These are phyloP conservation scores for Epizoanthus illoricatus DNA, from an alignment of 92 coral and sea anemone genomes.

Conservation along the genomic window DNA sequence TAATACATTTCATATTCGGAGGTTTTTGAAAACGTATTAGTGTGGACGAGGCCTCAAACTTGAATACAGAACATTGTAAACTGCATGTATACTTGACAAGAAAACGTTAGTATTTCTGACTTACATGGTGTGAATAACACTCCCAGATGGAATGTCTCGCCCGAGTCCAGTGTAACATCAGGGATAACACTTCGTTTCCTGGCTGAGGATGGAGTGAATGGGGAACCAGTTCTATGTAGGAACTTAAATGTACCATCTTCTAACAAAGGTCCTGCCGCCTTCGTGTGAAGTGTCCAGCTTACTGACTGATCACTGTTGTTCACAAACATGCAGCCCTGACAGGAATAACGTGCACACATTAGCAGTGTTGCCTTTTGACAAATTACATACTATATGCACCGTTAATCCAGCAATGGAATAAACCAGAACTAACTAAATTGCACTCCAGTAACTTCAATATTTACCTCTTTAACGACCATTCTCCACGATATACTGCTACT, in stretches of 20 bases:
- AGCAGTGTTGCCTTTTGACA: background rate
- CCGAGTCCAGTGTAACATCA: conserved; percentile 74
- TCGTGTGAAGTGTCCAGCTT: conserved; percentile 84
- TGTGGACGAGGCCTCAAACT: too few relatives aligned
- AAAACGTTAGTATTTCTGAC: background rate
- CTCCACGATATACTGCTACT: too few relatives aligned
- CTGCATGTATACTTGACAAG: background rate
- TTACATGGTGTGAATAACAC: conserved; percentile 94
- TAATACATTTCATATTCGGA: too few relatives aligned
- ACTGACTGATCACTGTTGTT: conserved; percentile 89
- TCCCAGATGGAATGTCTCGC: conserved; percentile 95
- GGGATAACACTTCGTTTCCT: conserved; percentile 74
- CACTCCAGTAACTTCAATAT: too few relatives aligned
- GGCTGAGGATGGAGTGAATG: conserved; percentile 79
- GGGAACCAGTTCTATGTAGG: conserved; percentile 95
- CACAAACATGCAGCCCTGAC: conserved; percentile 93
- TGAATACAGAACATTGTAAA: too few relatives aligned
- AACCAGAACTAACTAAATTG: too few relatives aligned
- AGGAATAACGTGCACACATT: background rate
- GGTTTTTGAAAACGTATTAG: too few relatives aligned
- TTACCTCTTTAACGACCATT: too few relatives aligned
- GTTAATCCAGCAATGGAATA: too few relatives aligned
- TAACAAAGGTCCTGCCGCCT: conserved; percentile 68
- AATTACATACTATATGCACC: too few relatives aligned
- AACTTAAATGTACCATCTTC: conserved; percentile 95